Conservation (phyloP, 2,797 vertebrate genomes). For the Syngnathus acus region DNA sequence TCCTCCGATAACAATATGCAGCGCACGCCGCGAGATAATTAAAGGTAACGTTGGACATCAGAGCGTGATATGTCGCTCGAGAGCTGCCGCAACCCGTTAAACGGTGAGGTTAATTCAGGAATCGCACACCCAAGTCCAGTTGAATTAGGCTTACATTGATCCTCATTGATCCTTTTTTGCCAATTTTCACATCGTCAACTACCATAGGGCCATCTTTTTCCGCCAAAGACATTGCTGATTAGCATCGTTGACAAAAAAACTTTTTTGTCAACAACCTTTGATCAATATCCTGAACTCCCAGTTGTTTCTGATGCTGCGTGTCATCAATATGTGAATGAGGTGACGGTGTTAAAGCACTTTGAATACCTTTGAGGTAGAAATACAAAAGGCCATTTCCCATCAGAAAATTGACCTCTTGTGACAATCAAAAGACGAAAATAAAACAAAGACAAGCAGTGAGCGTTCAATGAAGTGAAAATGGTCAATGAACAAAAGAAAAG, state of each 20-base stretch:
- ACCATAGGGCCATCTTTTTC: background rate
- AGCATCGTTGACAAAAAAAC: background rate
- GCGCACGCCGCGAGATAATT: slow-evolving; percentile 23
- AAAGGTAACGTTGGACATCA: slow-evolving; percentile 19
- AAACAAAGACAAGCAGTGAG: too few species aligned
- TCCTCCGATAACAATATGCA: slow-evolving; percentile 29
- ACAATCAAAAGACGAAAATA: too few species aligned
- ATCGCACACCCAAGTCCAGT: background rate
- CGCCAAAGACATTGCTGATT: background rate
- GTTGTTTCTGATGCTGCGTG: too few species aligned
- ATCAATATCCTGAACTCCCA: too few species aligned
- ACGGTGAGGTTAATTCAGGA: slow-evolving; percentile 12
- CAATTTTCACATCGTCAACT: background rate
- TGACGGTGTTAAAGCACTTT: too few species aligned
- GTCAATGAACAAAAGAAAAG: too few species aligned
- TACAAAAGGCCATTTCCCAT: too few species aligned
- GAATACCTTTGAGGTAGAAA: too few species aligned
- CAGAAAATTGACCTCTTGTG: too few species aligned
- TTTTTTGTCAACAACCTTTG: background rate
- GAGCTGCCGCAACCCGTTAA: slow-evolving; percentile 8
- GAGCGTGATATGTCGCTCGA: slow-evolving; percentile 12
- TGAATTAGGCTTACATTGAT: slow-evolving; percentile 1
- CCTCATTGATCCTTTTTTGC: background rate
- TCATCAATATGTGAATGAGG: too few species aligned
- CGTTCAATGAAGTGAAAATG: too few species aligned